Evolutionary conservation across 2,888 invertebrate species (phyloP).

Genomic region (Andrena bicolor): DNA sequence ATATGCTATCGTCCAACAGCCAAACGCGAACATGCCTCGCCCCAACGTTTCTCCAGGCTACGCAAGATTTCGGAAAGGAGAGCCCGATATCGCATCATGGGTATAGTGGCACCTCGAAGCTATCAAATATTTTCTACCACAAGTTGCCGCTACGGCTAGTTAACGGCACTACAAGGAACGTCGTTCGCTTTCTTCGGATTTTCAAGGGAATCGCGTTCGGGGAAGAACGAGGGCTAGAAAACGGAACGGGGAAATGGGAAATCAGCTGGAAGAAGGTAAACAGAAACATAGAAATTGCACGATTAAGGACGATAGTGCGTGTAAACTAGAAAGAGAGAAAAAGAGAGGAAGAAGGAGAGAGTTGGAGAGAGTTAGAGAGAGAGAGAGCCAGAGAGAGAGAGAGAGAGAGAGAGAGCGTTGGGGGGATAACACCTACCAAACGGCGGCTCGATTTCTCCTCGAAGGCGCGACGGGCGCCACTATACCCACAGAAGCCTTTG

Average conservation of each 20-base stretch:
- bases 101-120: conserved; percentile 84
- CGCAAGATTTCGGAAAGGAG: conserved; percentile 79
- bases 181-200: conserved; percentile 16
- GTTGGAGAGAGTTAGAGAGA: conserved; percentile 24
- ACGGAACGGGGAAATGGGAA: not conserved
- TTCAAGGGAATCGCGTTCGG: conserved; percentile 6
- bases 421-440: conserved; percentile 88
- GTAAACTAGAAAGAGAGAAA: conserved; percentile 10
- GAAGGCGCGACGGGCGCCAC: conserved; percentile 88
- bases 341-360: not conserved
- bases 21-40: not conserved
- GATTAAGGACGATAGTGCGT: conserved; percentile 18
- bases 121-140: conserved; percentile 67
- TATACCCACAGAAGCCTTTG: conserved; percentile 93
- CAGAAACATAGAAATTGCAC: conserved; percentile 7
- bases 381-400: conserved; percentile 17
- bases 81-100: conserved; percentile 80
- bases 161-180: conserved; percentile 26
- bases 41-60: conserved; percentile 52
- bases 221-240: conserved; percentile 29
- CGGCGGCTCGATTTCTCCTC: conserved; percentile 89
- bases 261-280: conserved; percentile 41
- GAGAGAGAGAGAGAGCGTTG: conserved; percentile 50
- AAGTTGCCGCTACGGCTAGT: conserved; percentile 32
- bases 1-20: not conserved